Base-by-base conservation (phyloP, 2,888 invertebrate genomes). In the Neria commutata region DNA sequence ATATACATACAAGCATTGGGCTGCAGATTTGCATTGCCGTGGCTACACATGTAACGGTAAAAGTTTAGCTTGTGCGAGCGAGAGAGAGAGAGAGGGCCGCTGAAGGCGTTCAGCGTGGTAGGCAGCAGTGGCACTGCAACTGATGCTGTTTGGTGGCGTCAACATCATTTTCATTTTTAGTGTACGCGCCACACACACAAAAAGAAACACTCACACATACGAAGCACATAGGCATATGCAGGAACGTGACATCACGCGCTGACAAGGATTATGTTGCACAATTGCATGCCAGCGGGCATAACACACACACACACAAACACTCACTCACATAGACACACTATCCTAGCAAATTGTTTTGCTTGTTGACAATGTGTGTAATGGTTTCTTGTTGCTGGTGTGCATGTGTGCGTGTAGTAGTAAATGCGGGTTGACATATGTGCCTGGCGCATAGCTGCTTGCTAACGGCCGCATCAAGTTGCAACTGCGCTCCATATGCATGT, bases 341-440 rank as follows among this genome's bases (percentile, higher is more conserved):
- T 59, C 67, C 67, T 64, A 69, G 66, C 73, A 72, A 72, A 71
- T 63, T 70, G 71, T 63, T 51, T 64, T 61, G 63, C 67, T 66
- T 72, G 68, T 49, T 60, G 1, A 24, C 37, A 25, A 6, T 47
- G 23, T 48, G 11, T 48, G 11, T 48, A 10, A 8, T 14, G 48
- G 51, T 46, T 56, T 55, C 46, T 26, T 49, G 23, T 10, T 25
- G 60, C 17, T 25, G 37, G 33, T 49, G 19, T 56, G 45, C 55
- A 46, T 53, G 49, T 49, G 47, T 24, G 54, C 17, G 33, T 40
- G 58, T 34, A 33, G 4, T 49, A 21, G 45, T 21, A 25, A 19
- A 51, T 34, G 29, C 26, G 21, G 3, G 23, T 14, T 19, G 17
- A 17, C 45, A 10, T n/a, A n/a, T 16, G 24, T 24, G 21, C 2